phyloP scores from a whole-genome alignment of 92 coral and sea anemone species.

The Hydrozoanthus gracilis region DNA sequence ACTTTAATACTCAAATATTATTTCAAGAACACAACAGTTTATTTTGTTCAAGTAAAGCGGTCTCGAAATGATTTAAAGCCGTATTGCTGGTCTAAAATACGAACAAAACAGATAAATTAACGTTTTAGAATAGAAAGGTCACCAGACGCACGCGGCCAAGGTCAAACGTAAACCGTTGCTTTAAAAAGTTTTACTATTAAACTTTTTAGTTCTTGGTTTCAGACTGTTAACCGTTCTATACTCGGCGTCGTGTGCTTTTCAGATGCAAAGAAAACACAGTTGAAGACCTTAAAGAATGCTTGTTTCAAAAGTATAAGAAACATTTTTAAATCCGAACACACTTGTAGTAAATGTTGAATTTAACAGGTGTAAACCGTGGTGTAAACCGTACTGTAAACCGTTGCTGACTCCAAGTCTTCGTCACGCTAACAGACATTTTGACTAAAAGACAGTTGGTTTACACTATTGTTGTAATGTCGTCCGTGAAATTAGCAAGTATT shows the following conservation, averaged over 20 bases:
- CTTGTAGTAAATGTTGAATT: slow-evolving; percentile 5
- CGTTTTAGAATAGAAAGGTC: slow-evolving; percentile 27
- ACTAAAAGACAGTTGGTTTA: slow-evolving; percentile 22
- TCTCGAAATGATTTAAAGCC: slow-evolving; percentile 27
- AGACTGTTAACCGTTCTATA: slow-evolving; percentile 17
- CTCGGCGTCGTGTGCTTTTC: slow-evolving; percentile 23
- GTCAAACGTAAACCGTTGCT: slow-evolving; percentile 20
- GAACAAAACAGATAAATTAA: slow-evolving; percentile 23
- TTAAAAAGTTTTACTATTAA: slow-evolving; percentile 2
- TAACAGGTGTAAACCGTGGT: slow-evolving; percentile 13
- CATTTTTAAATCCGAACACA: slow-evolving; percentile 22
- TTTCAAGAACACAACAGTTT: slow-evolving; percentile 27
- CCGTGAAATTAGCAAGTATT: slow-evolving; percentile 23
- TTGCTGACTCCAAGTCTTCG: slow-evolving; percentile 25
- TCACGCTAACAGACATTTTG: slow-evolving; percentile 19
- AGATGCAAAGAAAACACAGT: slow-evolving; percentile 4
- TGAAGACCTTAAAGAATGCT: background rate
- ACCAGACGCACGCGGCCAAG: slow-evolving; percentile 33
- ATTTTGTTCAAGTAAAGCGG: slow-evolving; percentile 24
- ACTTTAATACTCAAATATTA: slow-evolving; percentile 24
- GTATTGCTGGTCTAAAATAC: slow-evolving; percentile 27
- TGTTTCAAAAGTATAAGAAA: slow-evolving; percentile 18
- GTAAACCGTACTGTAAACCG: slow-evolving; percentile 24
- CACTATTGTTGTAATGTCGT: slow-evolving; percentile 23
- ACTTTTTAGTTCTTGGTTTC: background rate